phyloP scores from a whole-genome alignment of 1,140 invertebrate species.

The Mylabris phalerata region DNA sequence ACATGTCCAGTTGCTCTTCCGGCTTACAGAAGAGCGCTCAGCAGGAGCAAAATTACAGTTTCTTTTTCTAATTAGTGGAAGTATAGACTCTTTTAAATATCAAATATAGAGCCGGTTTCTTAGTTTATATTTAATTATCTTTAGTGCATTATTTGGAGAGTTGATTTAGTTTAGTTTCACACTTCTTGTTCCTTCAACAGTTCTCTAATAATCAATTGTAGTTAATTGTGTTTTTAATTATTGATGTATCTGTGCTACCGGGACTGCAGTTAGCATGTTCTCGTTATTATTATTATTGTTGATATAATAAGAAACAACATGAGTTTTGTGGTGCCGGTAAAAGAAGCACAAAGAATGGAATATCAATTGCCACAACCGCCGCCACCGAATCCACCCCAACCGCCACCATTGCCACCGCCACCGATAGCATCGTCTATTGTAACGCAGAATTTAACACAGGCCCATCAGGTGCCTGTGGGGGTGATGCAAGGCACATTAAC shows the following conservation, averaged over 20 bases:
- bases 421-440: constrained; percentile 4
- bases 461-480: constrained; percentile 38
- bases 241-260: constrained; percentile 19
- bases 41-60: neutral
- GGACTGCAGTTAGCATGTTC: constrained; percentile 31
- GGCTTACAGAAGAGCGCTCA: constrained; percentile 30
- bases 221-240: neutral
- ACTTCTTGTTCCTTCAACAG: too few species aligned
- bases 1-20: constrained; percentile 36
- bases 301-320: constrained; percentile 18
- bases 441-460: constrained; percentile 16
- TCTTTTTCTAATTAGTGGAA: neutral
- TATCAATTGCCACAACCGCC: constrained; percentile 44
- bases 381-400: constrained; percentile 41
- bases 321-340: constrained; percentile 40
- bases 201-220: too few species aligned
- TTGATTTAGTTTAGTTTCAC: neutral
- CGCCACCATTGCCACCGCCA: constrained; percentile 21
- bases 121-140: neutral
- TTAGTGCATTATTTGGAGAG: neutral
- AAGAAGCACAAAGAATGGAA: constrained; percentile 41
- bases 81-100: neutral
- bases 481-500: constrained; percentile 41
- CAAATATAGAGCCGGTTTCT: neutral
- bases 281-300: neutral